Conservation (phyloP, 2,113 vertebrate genomes). For the Seriola dumerili region DNA sequence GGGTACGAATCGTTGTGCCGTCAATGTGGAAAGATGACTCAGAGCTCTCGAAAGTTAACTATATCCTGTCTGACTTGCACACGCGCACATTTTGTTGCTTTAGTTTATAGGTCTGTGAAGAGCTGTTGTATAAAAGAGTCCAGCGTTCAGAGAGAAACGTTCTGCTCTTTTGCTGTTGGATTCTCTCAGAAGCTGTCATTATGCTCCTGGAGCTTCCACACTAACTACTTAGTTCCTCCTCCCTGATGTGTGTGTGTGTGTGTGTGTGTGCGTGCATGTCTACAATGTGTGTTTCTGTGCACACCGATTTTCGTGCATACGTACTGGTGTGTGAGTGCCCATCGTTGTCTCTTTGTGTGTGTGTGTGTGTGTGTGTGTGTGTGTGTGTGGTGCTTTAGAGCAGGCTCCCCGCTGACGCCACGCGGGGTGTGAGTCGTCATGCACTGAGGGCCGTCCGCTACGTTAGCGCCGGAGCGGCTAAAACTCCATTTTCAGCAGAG, state of each 20-base stretch:
- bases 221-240: constrained; percentile 52
- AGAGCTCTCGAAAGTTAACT: constrained; percentile 62
- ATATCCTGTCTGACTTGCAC: constrained; percentile 21
- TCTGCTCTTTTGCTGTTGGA: constrained; percentile 53
- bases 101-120: constrained; percentile 57
- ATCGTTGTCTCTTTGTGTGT: constrained; percentile 36
- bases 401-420: constrained; percentile 66
- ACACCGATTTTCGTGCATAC: neutral
- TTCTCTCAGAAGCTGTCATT: constrained; percentile 65
- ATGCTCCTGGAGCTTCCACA: constrained; percentile 59
- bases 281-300: constrained; percentile 26
- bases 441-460: constrained; percentile 52
- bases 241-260: constrained; percentile 29
- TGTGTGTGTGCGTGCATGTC: neutral
- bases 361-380: neutral
- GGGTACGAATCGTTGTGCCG: constrained; percentile 15
- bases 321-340: neutral
- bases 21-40: constrained; percentile 60
- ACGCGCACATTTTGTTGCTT: constrained; percentile 34
- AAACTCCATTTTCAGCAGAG: constrained; percentile 70
- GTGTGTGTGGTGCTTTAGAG: constrained; percentile 50
- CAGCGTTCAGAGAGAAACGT: constrained; percentile 63
- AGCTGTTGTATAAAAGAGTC: constrained; percentile 64
- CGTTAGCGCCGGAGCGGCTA: constrained; percentile 55
- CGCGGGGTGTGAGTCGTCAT: constrained; percentile 63